These are phyloP conservation scores for Fistularia commersonii DNA, from an alignment of 2,797 vertebrate genomes.

Conservation along the genomic window DNA sequence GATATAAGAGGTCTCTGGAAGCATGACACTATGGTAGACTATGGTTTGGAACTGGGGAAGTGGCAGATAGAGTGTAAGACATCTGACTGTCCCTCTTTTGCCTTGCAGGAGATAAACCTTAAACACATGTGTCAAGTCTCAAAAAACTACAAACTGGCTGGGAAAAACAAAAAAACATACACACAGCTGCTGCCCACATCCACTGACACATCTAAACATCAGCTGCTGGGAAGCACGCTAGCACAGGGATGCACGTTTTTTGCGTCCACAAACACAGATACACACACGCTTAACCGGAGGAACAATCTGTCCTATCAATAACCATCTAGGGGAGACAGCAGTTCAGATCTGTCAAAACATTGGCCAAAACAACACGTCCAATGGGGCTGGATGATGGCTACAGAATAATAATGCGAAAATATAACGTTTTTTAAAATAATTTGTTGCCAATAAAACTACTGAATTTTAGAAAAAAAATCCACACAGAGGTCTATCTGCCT, in stretches of 20 bases:
- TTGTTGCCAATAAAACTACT: too few species aligned
- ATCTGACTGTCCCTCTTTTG: conserved; percentile 6
- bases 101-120: conserved; percentile 17
- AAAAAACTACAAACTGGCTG: conserved; percentile 29
- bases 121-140: conserved; percentile 28
- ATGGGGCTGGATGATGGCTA: too few species aligned
- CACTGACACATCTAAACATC: conserved; percentile 26
- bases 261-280: neutral
- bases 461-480: too few species aligned
- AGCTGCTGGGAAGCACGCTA: conserved; percentile 34
- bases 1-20: too few species aligned
- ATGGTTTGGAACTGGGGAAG: too few species aligned
- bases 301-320: conserved; percentile 37
- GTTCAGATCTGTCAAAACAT: too few species aligned
- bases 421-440: too few species aligned
- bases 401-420: too few species aligned
- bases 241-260: conserved; percentile 6
- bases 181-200: conserved; percentile 45
- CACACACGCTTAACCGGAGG: conserved; percentile 4
- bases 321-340: conserved; percentile 15
- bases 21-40: too few species aligned
- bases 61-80: neutral
- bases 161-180: conserved; percentile 24
- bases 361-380: too few species aligned
- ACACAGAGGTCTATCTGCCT: too few species aligned